Evolutionary conservation across 1,140 invertebrate genomes (phyloP), one percentile per base, ranked within the genome.

Genomic region (Hestina assimilis): DNA sequence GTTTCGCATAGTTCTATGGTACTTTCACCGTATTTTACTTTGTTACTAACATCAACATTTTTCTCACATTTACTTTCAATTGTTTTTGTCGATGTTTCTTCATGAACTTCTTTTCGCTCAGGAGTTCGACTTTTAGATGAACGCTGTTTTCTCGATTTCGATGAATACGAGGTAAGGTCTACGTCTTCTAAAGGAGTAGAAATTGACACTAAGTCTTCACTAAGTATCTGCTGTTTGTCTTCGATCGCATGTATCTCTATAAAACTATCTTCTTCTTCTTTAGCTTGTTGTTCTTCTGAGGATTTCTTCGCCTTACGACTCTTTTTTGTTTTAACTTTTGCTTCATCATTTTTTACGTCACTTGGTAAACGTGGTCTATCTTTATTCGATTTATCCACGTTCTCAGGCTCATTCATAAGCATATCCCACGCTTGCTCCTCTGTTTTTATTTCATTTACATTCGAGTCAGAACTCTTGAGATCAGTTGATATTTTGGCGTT

Each of bases 361-460:
- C 21, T 50, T 17, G 41, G 6, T 41, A 41, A 28, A 38, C 52
- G 20, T 3, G 57, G 31, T 35, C 17, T 23, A 24, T 63, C 57
- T 38, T 51, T 38, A 17, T 58, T 31, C n/a, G 15, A 31, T 31
- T 53, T 19, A 17, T 41, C 53, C 6, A 66, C 43, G 56, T 68
- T 79, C 21, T 75, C 70, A 0, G 77, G 56, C 29, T 87, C 79
- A 45, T 68, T 83, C 11, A 79, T 50, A 26, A 85, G 66, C 74
- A 87, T 69, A 54, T 87, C 82, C 82, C 83, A 86, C 5, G 81
- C 78, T 65, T 87, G 83, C 12, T 85, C 80, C 55, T 87, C 85
- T 12, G 74, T 79, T 71, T 80, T 85, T 12, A 85, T 74, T 35
- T 62, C 52, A 26, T 38, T 46, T 6, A 45, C 41, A 6, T 42